Percentiles rank a stretch among this genome's conserved stretches.
Evolutionary conservation across 2,888 invertebrate species (phyloP).

Genomic region (Calliphora vomitoria): DNA sequence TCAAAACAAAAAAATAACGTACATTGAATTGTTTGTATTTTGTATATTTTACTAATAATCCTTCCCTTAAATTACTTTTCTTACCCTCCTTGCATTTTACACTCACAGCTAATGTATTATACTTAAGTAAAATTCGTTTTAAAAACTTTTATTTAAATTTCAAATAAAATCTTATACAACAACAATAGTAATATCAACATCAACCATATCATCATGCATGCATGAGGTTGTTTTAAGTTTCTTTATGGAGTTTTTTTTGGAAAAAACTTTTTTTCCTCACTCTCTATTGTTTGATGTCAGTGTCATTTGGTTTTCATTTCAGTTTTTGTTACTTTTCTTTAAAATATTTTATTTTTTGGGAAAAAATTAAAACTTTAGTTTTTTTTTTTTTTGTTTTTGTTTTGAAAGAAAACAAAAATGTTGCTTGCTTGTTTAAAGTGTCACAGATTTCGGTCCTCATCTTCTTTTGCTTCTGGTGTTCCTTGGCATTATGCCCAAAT

Average conservation of each 20-base stretch:
- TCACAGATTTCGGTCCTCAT: constrained; percentile 59
- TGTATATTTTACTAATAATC: too few species aligned
- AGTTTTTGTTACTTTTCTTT: not conserved
- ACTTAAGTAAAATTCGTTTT: too few species aligned
- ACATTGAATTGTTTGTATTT: too few species aligned
- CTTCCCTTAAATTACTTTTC: too few species aligned
- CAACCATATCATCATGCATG: constrained; percentile 48
- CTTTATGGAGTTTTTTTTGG: constrained; percentile 37
- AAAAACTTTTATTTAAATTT: constrained; percentile 37
- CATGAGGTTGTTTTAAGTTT: constrained; percentile 47
- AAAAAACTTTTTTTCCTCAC: constrained; percentile 24
- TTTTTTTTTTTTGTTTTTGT: constrained; percentile 45
- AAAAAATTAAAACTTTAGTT: constrained; percentile 35
- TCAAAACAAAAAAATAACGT: too few species aligned
- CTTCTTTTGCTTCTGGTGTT: constrained; percentile 54
- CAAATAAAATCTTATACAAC: constrained; percentile 45
- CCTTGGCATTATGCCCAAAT: constrained; percentile 74
- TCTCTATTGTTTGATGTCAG: constrained; percentile 51
- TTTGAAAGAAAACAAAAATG: constrained; percentile 2
- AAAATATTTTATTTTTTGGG: constrained; percentile 26
- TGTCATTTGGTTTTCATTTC: constrained; percentile 56
- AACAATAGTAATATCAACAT: constrained; percentile 22
- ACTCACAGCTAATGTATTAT: too few species aligned
- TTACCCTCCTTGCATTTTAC: too few species aligned
- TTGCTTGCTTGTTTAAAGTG: constrained; percentile 40